Conservation (phyloP, 2,888 invertebrate species). For the Catocala fraxini region DNA sequence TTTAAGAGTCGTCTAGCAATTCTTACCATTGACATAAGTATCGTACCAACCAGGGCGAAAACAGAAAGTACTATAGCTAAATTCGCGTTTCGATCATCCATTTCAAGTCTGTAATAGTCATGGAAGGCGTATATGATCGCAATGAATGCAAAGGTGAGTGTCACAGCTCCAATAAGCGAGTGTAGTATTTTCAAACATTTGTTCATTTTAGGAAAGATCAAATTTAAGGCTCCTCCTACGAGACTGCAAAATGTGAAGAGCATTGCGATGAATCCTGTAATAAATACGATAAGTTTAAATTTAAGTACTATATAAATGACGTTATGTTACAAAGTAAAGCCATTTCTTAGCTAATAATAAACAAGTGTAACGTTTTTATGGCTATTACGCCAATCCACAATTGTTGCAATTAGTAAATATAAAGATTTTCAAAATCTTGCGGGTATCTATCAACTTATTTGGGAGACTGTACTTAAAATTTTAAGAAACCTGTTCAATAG, state of each 20-base stretch:
- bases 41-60: slow-evolving; percentile 58
- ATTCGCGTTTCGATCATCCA: slow-evolving; percentile 50
- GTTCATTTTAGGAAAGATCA: slow-evolving; percentile 45
- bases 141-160: slow-evolving; percentile 61
- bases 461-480: too few relatives aligned
- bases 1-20: slow-evolving; percentile 31
- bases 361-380: too few relatives aligned
- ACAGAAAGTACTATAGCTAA: slow-evolving; percentile 58
- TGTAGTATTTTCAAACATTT: slow-evolving; percentile 53
- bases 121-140: slow-evolving; percentile 59
- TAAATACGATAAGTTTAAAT: neutral
- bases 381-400: too few relatives aligned
- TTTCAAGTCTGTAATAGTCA: slow-evolving; percentile 27
- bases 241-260: slow-evolving; percentile 62
- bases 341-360: too few relatives aligned
- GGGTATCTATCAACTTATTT: too few relatives aligned
- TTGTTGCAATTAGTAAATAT: too few relatives aligned
- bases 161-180: slow-evolving; percentile 52
- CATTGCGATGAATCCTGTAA: slow-evolving; percentile 70
- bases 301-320: too few relatives aligned
- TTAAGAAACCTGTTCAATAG: too few relatives aligned
- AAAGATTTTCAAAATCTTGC: too few relatives aligned
- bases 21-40: slow-evolving; percentile 49
- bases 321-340: too few relatives aligned
- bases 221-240: slow-evolving; percentile 61